A percentile compares a stretch with the other conserved stretches of the same genome.
These are phyloP conservation scores for Serilophus lunatus DNA, from an alignment of 2,113 vertebrate genomes.

Conservation along the genomic window DNA sequence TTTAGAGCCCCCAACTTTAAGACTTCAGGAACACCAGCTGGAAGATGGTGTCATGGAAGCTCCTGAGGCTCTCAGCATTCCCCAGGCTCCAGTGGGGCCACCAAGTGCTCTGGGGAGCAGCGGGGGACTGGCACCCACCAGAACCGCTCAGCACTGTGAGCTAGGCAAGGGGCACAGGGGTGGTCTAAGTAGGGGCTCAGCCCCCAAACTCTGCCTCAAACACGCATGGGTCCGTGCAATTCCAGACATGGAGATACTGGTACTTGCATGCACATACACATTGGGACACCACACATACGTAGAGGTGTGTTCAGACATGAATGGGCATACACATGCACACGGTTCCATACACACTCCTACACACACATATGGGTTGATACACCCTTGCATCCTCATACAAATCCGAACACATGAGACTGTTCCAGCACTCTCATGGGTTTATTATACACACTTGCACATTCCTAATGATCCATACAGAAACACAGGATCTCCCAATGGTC, in stretches of 20 bases:
- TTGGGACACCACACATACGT: neutral
- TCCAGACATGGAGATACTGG: accelerated
- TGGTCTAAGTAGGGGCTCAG: accelerated
- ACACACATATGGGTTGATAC: accelerated
- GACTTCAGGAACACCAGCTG: accelerated
- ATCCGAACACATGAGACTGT: neutral
- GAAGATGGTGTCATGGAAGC: accelerated
- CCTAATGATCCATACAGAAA: neutral
- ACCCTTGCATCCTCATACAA: accelerated
- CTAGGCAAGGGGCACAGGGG: accelerated
- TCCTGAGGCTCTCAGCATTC: neutral
- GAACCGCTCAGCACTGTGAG: accelerated
- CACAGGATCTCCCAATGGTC: neutral
- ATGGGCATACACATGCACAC: accelerated
- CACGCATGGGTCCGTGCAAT: accelerated
- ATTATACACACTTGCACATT: accelerated
- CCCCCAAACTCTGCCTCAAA: neutral
- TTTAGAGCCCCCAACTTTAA: neutral
- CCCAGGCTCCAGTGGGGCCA: no score
- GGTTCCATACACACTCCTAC: neutral
- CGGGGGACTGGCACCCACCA: neutral
- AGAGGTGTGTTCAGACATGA: accelerated
- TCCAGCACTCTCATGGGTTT: neutral
- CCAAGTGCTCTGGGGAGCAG: neutral
- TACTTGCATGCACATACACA: accelerated